Conservation (phyloP, 2,888 invertebrate species). For the Pterostichus niger region DNA sequence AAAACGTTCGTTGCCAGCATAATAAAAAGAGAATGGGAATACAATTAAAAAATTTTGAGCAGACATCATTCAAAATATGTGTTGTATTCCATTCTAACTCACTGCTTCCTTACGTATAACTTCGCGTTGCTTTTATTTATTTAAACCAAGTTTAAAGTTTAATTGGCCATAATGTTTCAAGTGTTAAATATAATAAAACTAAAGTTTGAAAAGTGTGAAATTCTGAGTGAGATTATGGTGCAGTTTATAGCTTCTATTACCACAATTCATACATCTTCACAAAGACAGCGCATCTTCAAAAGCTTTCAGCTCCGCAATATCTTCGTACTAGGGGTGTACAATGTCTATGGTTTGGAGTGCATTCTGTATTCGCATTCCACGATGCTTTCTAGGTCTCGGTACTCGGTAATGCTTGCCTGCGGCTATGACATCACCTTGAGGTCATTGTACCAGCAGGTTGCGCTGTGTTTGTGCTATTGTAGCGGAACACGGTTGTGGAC, state of each 20-base stretch:
- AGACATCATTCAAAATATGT: no score
- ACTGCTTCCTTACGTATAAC: no score
- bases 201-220: no score
- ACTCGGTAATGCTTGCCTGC: slow-evolving; percentile 53
- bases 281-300: background rate
- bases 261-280: background rate
- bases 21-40: no score
- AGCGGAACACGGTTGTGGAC: slow-evolving; percentile 57
- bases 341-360: slow-evolving; percentile 3
- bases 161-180: no score
- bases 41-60: no score
- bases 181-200: no score
- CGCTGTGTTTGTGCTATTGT: slow-evolving; percentile 57
- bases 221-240: no score
- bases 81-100: no score
- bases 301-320: slow-evolving; percentile 2
- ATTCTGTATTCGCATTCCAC: slow-evolving; percentile 41
- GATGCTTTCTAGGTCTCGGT: slow-evolving; percentile 63
- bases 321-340: background rate
- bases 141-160: no score
- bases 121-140: no score
- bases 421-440: slow-evolving; percentile 64
- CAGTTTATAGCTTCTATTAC: background rate
- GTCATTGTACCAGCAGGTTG: slow-evolving; percentile 66
- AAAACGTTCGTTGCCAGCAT: no score